A percentile compares a stretch with the other conserved stretches of the same genome.
These are phyloP conservation scores for Actinostola sp. DNA, from an alignment of 92 coral and sea anemone genomes.

Conservation along the genomic window DNA sequence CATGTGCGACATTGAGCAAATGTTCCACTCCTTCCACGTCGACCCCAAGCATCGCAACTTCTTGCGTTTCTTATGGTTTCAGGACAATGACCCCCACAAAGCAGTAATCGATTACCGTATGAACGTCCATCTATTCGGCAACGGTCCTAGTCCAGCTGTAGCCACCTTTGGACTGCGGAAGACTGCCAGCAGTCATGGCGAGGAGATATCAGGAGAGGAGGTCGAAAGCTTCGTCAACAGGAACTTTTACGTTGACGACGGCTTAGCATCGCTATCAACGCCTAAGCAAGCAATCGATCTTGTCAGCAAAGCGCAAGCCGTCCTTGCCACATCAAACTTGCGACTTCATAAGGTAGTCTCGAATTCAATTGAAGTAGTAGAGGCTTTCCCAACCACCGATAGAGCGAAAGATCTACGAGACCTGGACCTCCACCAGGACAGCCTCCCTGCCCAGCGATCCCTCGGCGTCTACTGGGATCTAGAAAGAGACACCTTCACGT, in stretches of 20 bases:
- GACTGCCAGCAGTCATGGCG: constrained; percentile 31
- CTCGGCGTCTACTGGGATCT: constrained; percentile 66
- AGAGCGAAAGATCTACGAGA: constrained; percentile 50
- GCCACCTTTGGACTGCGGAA: constrained; percentile 41
- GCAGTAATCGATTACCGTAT: constrained; percentile 32
- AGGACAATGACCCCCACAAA: constrained; percentile 23
- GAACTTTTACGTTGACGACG: constrained; percentile 63
- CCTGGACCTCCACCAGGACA: constrained; percentile 36
- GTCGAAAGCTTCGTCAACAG: constrained; percentile 43
- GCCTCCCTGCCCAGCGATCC: constrained; percentile 55
- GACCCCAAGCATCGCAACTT: constrained; percentile 35
- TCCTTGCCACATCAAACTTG: constrained; percentile 63
- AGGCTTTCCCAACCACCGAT: constrained; percentile 51
- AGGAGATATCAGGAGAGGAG: constrained; percentile 46
- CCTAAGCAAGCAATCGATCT: constrained; percentile 53
- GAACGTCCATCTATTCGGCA: constrained; percentile 57
- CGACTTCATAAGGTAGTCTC: constrained; percentile 67
- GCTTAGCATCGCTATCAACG: constrained; percentile 37
- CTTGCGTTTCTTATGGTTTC: constrained; percentile 48
- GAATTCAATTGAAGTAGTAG: constrained; percentile 47
- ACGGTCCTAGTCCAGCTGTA: constrained; percentile 40
- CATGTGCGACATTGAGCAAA: constrained; percentile 57
- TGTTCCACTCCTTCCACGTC: constrained; percentile 54
- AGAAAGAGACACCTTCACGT: constrained; percentile 47
- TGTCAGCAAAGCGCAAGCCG: constrained; percentile 47